Base-by-base conservation (phyloP, 1,140 invertebrate species). In the Tenebrio molitor region DNA sequence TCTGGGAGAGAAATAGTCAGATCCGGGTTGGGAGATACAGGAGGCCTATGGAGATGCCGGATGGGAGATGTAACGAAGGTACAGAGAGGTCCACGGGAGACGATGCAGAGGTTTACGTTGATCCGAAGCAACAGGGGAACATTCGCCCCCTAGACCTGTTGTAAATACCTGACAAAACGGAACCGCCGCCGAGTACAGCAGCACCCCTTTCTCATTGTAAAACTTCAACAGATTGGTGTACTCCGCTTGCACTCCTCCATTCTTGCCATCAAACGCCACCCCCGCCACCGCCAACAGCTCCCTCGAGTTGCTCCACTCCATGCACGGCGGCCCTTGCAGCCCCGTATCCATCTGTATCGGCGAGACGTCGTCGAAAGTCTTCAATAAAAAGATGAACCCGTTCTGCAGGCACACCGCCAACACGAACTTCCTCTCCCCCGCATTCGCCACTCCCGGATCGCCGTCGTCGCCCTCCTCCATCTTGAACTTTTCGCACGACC, bases 401-500 rank as follows among this genome's bases (percentile, higher is more conserved):
- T 94, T 95, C 75, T 92, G 91, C 69, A 97, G 90, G 77, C 94
- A 92, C 6, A 97, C 93, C 0, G 96, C 96, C 58, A 97, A 82
- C 0, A 96, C 90, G 81, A 94, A 93, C 75, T 87, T 87, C 19
- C 44, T 17, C 25, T 69, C 68, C 4, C 34, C 23, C 16, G 34
- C 41, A 17, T 63, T 63, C 3, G 53, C 34, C 16, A 85, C 85
- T 46, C 86, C 86, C 5, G 85, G 83, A 58, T 89, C 86, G 34
- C 88, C 87, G 62, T 93, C 91, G 73, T 96, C 94, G 16, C 90
- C 91, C 83, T 98, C 96, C 81, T 97, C 96, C 95, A 99, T 97
- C 85, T 97, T 98, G 83, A 99, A 99, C 81, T 97, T 98, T 81
- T 97, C 95, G 82, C 96, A 97, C 25, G 95, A 97, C 96, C 96